Conservation (phyloP, 2,113 vertebrate genomes). For the Romanogobio albipinnatus region DNA sequence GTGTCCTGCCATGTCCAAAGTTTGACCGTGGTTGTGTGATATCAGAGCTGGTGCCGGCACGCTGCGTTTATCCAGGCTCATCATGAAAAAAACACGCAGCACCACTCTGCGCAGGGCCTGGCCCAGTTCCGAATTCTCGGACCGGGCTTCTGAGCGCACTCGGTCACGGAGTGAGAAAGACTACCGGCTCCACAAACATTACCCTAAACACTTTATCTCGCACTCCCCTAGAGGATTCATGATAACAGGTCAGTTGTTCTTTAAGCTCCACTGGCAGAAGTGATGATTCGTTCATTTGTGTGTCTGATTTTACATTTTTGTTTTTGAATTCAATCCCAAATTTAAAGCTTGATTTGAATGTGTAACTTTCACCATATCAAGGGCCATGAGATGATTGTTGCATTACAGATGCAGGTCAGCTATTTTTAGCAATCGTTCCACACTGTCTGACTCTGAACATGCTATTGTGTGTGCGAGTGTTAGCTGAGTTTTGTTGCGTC, state of each 20-base stretch:
- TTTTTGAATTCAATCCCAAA: not conserved
- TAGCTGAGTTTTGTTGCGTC: not conserved
- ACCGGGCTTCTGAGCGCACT: conserved; percentile 86
- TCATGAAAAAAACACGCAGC: conserved; percentile 93
- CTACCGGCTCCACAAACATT: conserved; percentile 89
- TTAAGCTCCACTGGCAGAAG: not conserved
- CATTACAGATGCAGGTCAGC: conserved; percentile 51
- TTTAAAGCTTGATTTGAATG: not conserved
- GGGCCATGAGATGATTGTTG: conserved; percentile 19
- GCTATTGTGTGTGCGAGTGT: not conserved
- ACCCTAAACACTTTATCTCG: conserved; percentile 84
- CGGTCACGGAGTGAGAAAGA: conserved; percentile 93
- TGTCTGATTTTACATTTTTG: not conserved
- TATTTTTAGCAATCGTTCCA: conserved; percentile 44
- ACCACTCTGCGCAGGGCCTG: conserved; percentile 88
- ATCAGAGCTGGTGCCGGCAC: not conserved
- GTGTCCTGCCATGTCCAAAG: conserved; percentile 13
- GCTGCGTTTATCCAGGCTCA: conserved; percentile 40
- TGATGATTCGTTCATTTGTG: not conserved
- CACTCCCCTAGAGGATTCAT: conserved; percentile 85
- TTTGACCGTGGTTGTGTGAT: not conserved
- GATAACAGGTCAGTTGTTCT: conserved; percentile 83
- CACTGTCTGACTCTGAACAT: not conserved
- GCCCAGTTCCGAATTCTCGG: conserved; percentile 92
- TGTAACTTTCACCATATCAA: not conserved